phyloP scores from a whole-genome alignment of 1,140 invertebrate species.

The Bicyclus anynana region DNA sequence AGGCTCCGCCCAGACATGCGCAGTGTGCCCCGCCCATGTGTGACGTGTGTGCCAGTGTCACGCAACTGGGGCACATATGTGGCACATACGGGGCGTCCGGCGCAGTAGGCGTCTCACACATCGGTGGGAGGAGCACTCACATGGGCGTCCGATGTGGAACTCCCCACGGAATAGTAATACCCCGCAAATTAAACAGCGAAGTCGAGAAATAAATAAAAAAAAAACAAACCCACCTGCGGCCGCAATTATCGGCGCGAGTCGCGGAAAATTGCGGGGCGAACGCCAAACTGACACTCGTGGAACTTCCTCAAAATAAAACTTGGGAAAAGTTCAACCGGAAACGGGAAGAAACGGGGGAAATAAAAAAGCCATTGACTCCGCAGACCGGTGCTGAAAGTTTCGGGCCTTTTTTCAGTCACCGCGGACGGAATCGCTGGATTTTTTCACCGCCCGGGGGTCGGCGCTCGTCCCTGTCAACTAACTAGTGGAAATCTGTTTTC shows the following conservation, averaged over 20 bases:
- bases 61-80: constrained; percentile 34
- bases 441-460: constrained; percentile 51
- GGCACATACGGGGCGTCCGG: constrained; percentile 24
- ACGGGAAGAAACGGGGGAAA: constrained; percentile 68
- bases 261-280: constrained; percentile 68
- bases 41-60: constrained; percentile 28
- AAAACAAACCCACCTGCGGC: constrained; percentile 58
- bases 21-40: constrained; percentile 50
- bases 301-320: constrained; percentile 71
- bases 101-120: constrained; percentile 44
- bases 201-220: constrained; percentile 35
- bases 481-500: constrained; percentile 50
- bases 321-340: constrained; percentile 71
- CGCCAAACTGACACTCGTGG: constrained; percentile 70
- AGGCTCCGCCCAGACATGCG: constrained; percentile 64
- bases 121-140: constrained; percentile 37
- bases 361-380: constrained; percentile 74
- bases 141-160: no score
- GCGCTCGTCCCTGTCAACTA: constrained; percentile 59
- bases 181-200: constrained; percentile 37
- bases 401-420: constrained; percentile 39
- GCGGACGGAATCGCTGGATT: constrained; percentile 52
- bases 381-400: constrained; percentile 62
- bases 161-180: constrained; percentile 38
- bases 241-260: constrained; percentile 69